Base-by-base conservation (phyloP, 2,113 vertebrate genomes). In the Nycticorax nycticorax region DNA sequence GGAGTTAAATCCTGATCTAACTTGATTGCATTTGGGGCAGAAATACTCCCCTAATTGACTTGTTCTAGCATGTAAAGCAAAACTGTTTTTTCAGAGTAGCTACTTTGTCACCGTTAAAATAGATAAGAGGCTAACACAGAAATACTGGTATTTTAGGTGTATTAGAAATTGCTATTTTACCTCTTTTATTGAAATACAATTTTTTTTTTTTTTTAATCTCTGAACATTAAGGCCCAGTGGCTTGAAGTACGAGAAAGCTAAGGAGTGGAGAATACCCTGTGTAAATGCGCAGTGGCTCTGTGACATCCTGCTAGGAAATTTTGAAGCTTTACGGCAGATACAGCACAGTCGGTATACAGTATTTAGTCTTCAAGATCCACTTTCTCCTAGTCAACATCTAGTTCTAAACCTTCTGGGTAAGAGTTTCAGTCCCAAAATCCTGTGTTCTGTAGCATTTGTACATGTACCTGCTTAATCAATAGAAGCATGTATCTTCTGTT, bases 251-350 rank as follows among this genome's bases (percentile, higher is more conserved):
- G 99, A 99, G 90, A 99, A 99, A 12, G 99, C 99, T 76, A 99
- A 99, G 93, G 99, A 99, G 96, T 99, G 99, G 99, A 97, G 99
- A 97, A 99, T 99, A 92, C 99, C 99, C 0, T 99, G 99, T 41
- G 99, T 99, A 35, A 99, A 99, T 3, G 99, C 99, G 0, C 99
- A 99, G 83, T 99, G 99, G 99, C 98, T 99, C 13, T 99, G 99
- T 19, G 99, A 99, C 87, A 99, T 99, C 56, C 97, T 99, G 26
- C 98, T 99, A 62, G 99, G 99, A 0, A 99, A 99, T 95, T 99
- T 99, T 16, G 99, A 99, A 94, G 99, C 99, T 1, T 92, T 99
- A 37, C 96, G 99, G 84, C 99, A 99, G 97, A 98, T 99, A 27
- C 99, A 99, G 94, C 98, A 98, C 93, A 98, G 98, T 94, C 98